Evolutionary conservation across 2,888 invertebrate species (phyloP), one percentile per base, ranked within the genome.

Genomic region (Rhingia rostrata): DNA sequence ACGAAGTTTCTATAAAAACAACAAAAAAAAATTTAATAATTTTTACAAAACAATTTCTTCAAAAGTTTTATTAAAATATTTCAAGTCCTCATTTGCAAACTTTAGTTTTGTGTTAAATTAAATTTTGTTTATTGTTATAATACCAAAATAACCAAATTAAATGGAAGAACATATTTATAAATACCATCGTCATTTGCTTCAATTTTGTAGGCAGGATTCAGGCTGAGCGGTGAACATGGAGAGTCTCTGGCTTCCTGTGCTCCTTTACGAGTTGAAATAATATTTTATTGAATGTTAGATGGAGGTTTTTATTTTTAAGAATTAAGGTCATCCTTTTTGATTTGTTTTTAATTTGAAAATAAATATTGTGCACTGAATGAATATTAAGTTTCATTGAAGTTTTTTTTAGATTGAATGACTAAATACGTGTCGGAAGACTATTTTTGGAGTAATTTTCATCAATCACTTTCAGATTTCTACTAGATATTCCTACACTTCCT

Each of bases 1-100:
- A 94, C 66, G 94, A 94, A 91, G 94, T 93, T 90, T 95, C 95
- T 93, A 92, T n/a, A 12, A 10, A 70, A 12, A 30, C 70, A 63
- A 6, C 3, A 22, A 33, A 45, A 56, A 54, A 70, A 30, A 47
- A 47, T 61, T 39, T 43, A 60, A 41, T 32, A 32, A 39, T 22
- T 53, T 61, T 63, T 2, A 2, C 22, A 22, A 30, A 58, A 12
- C 75, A 32, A 47, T 22, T 32, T 6, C 22, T 10, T 22, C 3
- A 9, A 45, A 10, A 9, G n/a, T 37, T 3, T 10, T 37, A 7
- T 45, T 5, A 6, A 6, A 14, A 2, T 22, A 12, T 33, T 60
- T 4, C 0, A 2, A 9, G 45, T 9, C 12, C 45, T 30, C 51
- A 64, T 41, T 41, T 64, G 64, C 33, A 64, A 33, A 37, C 6